Evolutionary conservation across 2,797 vertebrate genomes (phyloP).

Genomic region (Hirundo rustica): DNA sequence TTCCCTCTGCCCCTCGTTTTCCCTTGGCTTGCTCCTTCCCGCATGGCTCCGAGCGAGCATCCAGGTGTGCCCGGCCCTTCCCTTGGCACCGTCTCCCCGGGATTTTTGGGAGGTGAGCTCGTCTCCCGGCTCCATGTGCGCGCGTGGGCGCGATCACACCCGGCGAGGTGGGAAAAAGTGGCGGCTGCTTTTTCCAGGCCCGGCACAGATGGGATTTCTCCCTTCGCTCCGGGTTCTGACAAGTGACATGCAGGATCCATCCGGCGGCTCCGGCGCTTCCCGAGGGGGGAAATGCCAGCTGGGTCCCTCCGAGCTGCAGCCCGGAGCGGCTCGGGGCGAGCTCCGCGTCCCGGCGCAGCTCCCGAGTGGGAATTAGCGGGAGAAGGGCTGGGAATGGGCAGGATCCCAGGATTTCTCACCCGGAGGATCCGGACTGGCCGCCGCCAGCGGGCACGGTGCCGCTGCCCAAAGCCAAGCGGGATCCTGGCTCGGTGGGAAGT

Average conservation of each 20-base stretch:
- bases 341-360: accelerated
- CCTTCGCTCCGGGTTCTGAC: background rate
- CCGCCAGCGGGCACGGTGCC: background rate
- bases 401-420: background rate
- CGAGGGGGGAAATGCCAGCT: background rate
- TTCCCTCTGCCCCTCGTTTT: background rate
- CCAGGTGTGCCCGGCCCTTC: background rate
- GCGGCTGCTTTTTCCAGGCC: slow-evolving; percentile 19
- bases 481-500: background rate
- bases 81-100: background rate
- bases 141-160: background rate
- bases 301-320: background rate
- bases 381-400: background rate
- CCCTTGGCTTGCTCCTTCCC: background rate
- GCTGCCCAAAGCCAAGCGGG: accelerated
- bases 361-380: accelerated
- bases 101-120: background rate
- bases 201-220: slow-evolving; percentile 38
- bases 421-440: background rate
- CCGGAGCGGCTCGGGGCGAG: too few species aligned
- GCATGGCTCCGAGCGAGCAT: background rate
- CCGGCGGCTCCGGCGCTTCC: background rate
- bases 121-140: background rate
- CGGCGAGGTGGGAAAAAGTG: slow-evolving; percentile 11
- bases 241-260: background rate